phyloP scores from a whole-genome alignment of 2,113 vertebrate species.

The Oenanthe oenanthe region DNA sequence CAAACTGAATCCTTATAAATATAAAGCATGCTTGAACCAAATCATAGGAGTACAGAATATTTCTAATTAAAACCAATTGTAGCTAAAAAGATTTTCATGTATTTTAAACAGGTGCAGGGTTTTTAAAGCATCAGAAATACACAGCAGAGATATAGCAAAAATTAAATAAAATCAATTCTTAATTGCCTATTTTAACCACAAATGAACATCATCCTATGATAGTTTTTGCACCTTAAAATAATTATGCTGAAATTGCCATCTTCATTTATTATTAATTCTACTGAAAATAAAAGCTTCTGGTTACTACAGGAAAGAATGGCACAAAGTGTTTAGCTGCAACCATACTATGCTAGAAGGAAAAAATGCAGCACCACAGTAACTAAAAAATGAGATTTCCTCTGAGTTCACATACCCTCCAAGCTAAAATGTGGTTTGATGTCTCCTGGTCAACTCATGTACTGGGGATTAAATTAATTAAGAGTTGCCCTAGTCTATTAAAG shows the following conservation, averaged over 20 bases:
- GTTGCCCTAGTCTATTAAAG: constrained; percentile 76
- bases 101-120: neutral
- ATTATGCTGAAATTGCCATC: neutral
- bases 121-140: neutral
- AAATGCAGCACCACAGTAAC: constrained; percentile 34
- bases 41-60: neutral
- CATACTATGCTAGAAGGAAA: constrained; percentile 47
- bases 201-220: neutral
- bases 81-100: neutral
- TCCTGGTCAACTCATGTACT: constrained; percentile 79
- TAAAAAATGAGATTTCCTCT: constrained; percentile 74
- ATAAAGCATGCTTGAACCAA: neutral
- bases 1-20: neutral
- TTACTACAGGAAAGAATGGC: neutral
- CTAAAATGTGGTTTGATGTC: constrained; percentile 76
- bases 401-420: constrained; percentile 72
- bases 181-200: neutral
- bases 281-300: constrained; percentile 46
- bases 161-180: neutral
- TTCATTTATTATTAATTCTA: constrained; percentile 43
- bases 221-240: constrained; percentile 37
- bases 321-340: constrained; percentile 19
- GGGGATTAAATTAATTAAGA: constrained; percentile 81
- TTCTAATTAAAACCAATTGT: neutral
- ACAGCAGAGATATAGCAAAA: constrained; percentile 3